Conservation (phyloP, 2,797 vertebrate species). For the Falco berigora region DNA sequence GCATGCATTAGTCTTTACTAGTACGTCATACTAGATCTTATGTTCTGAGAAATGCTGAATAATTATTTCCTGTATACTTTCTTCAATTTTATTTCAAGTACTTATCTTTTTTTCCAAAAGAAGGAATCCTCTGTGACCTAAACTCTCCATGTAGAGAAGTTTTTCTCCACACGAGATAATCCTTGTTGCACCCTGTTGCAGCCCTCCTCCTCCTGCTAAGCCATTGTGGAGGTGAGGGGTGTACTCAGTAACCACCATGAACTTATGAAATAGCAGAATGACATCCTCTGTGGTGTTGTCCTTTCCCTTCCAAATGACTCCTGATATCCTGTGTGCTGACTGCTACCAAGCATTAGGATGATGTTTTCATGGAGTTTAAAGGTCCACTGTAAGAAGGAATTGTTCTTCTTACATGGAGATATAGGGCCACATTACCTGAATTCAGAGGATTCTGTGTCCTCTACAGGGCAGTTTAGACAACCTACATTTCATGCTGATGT, state of each 20-base stretch:
- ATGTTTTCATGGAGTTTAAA: background rate
- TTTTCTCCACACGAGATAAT: background rate
- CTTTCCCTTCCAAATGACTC: background rate
- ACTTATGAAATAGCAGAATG: background rate
- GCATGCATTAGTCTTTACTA: background rate
- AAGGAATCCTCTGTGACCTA: background rate
- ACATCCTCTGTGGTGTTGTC: background rate
- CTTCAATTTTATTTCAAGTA: background rate
- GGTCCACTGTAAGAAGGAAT: background rate
- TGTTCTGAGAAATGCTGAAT: background rate
- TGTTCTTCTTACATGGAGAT: background rate
- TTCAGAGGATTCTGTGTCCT: background rate
- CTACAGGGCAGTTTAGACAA: background rate
- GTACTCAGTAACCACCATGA: background rate
- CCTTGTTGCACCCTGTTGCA: background rate
- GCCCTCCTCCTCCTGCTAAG: background rate
- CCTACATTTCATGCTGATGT: background rate
- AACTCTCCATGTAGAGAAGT: background rate
- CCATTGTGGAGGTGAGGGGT: background rate
- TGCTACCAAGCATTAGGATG: background rate
- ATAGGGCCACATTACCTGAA: background rate
- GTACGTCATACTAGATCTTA: background rate
- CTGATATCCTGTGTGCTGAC: background rate
- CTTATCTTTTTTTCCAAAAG: background rate
- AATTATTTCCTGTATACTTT: background rate